Evolutionary conservation across 1,140 invertebrate species (phyloP).

Genomic region (Periplaneta americana): DNA sequence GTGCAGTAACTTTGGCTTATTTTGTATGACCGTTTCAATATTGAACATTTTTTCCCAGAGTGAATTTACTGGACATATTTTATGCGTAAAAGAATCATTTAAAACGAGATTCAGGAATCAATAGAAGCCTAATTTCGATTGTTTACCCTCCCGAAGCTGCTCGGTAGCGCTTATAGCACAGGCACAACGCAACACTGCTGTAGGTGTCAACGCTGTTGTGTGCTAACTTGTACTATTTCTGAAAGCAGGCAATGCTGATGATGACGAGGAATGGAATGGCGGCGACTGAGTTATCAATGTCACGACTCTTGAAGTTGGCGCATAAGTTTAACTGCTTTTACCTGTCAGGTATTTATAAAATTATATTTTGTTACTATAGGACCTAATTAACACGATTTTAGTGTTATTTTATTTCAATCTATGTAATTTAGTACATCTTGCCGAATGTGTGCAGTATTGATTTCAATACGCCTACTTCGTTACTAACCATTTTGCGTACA

Average conservation of each 20-base stretch:
- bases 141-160: no score
- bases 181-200: no score
- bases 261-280: conserved; percentile 17
- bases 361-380: background rate
- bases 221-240: background rate
- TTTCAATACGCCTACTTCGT: conserved; percentile 3
- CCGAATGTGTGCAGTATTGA: background rate
- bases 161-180: no score
- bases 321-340: conserved; percentile 84
- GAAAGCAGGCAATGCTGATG: background rate
- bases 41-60: no score
- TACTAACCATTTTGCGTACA: background rate
- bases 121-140: no score
- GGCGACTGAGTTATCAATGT: conserved; percentile 36
- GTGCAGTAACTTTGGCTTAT: no score
- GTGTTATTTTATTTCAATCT: background rate
- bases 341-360: conserved; percentile 58
- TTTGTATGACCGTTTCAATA: no score
- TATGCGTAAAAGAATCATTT: no score
- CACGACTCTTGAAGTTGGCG: conserved; percentile 65
- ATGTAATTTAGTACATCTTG: background rate
- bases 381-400: background rate
- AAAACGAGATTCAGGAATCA: no score
- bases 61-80: no score
- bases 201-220: no score